Base-by-base conservation (phyloP, 2,888 invertebrate genomes). In the Hirudinaria manillensis region DNA sequence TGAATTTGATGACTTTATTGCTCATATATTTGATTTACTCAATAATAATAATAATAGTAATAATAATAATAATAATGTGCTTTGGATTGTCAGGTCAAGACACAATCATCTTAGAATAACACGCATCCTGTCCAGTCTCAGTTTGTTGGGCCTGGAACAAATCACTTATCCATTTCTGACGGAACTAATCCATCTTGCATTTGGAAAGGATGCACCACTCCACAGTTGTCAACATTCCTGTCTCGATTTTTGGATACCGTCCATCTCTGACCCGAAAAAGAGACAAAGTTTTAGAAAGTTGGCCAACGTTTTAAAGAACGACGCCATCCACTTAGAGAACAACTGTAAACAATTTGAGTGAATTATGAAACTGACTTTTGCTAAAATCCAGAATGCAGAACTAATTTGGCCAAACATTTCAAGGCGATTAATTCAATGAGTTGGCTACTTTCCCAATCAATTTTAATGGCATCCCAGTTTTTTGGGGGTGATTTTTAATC, bases 31-130 rank as follows among this genome's bases (percentile, higher is more conserved):
- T n/a, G n/a, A n/a, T n/a, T n/a, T n/a, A n/a, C n/a, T n/a, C n/a
- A n/a, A n/a, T n/a, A n/a, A n/a, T n/a, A n/a, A n/a, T n/a, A n/a
- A n/a, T n/a, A n/a, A n/a, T n/a, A n/a, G n/a, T n/a, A n/a, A 10
- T 10, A 45, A 1, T 1, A 16, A 45, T 45, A 45, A 10, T 45
- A 45, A 45, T 45, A 6, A 7, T 6, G 16, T 16, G 1, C 13
- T 45, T 10, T 7, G 16, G 16, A 45, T 45, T 45, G 45, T 45
- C 24, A 72, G 73, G 56, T 53, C 45, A 24, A 19, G 45, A 7
- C 73, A 72, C 32, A 72, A 72, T 24, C 27, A 32, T 32, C 36
- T 72, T 24, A 45, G 73, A 29, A 72, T 72, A 34, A 53, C 73
- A 27, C 73, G 73, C 2, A 72, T 72, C 7, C 55, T 72, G 6